Percentiles rank a stretch among this genome's conserved stretches.
phyloP scores from a whole-genome alignment of 2,797 vertebrate genomes.

The Sebastes itinus region DNA sequence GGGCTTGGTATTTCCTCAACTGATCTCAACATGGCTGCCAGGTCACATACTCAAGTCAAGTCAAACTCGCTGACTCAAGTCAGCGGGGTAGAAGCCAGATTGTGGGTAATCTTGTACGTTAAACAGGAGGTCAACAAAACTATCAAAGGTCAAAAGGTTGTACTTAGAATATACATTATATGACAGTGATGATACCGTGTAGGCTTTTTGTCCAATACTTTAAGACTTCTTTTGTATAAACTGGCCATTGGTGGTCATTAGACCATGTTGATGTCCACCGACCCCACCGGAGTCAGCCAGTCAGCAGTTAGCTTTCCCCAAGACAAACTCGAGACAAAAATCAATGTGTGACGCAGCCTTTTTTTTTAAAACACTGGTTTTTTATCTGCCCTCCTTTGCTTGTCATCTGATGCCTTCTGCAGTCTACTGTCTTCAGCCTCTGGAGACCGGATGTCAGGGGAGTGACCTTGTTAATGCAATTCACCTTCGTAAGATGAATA shows the following conservation, averaged over 20 bases:
- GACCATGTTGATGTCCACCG: background rate
- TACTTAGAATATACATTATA: background rate
- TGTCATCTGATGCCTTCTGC: constrained; percentile 59
- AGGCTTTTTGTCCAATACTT: background rate
- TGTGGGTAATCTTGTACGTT: too few species aligned
- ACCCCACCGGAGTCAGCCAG: background rate
- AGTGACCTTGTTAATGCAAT: constrained; percentile 63
- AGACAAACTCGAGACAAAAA: constrained; percentile 42
- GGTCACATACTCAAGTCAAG: too few species aligned
- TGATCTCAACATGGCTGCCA: too few species aligned
- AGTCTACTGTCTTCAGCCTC: constrained; percentile 32
- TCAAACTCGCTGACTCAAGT: too few species aligned
- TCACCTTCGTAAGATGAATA: constrained; percentile 56
- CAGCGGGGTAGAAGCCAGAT: too few species aligned
- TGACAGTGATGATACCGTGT: background rate
- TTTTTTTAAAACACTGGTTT: constrained; percentile 18
- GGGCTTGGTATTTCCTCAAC: too few species aligned
- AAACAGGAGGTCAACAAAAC: background rate
- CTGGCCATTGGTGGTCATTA: background rate
- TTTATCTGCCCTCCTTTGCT: constrained; percentile 25
- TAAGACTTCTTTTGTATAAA: background rate
- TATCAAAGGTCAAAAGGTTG: background rate
- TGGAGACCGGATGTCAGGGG: constrained; percentile 42
- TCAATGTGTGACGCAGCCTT: constrained; percentile 22
- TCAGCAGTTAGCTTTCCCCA: background rate